These are phyloP conservation scores for Cheilosia impressa DNA, from an alignment of 2,888 invertebrate species.

Conservation along the genomic window DNA sequence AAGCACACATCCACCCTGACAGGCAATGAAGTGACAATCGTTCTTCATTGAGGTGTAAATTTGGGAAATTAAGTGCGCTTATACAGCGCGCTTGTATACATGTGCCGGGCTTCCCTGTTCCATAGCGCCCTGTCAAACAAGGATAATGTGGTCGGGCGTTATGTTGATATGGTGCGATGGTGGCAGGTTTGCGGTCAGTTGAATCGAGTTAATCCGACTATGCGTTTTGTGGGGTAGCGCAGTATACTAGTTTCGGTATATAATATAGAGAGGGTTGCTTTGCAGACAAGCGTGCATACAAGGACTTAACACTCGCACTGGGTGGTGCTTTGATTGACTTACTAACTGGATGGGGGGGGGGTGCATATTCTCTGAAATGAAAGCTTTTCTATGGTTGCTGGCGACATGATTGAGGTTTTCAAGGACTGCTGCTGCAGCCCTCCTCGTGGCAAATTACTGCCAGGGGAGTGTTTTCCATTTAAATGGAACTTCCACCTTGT, in stretches of 20 bases:
- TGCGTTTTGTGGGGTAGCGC: constrained; percentile 19
- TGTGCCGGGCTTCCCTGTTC: constrained; percentile 36
- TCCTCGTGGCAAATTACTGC: constrained; percentile 60
- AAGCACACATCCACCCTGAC: constrained; percentile 63
- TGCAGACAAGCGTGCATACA: constrained; percentile 53
- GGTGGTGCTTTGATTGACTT: constrained; percentile 67
- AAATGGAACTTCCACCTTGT: constrained; percentile 75
- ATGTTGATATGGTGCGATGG: constrained; percentile 27
- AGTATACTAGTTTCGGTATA: constrained; percentile 14
- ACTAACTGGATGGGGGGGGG: constrained; percentile 46
- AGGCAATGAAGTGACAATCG: constrained; percentile 75
- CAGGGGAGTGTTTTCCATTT: constrained; percentile 70
- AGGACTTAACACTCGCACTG: constrained; percentile 54
- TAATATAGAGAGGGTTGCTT: constrained; percentile 17
- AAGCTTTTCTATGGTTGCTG: constrained; percentile 72
- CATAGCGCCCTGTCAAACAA: constrained; percentile 25
- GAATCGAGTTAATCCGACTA: constrained; percentile 69
- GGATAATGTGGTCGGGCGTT: constrained; percentile 52
- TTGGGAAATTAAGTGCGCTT: constrained; percentile 73
- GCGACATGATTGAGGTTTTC: constrained; percentile 73
- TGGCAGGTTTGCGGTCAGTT: constrained; percentile 73
- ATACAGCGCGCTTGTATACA: constrained; percentile 43
- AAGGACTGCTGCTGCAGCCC: constrained; percentile 60
- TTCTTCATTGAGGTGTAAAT: constrained; percentile 75
- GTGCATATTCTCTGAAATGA: constrained; percentile 11